Percentiles rank a stretch among this genome's conserved stretches.
Conservation (phyloP, 2,888 invertebrate species). For the Xestoiulus laeticollis region DNA sequence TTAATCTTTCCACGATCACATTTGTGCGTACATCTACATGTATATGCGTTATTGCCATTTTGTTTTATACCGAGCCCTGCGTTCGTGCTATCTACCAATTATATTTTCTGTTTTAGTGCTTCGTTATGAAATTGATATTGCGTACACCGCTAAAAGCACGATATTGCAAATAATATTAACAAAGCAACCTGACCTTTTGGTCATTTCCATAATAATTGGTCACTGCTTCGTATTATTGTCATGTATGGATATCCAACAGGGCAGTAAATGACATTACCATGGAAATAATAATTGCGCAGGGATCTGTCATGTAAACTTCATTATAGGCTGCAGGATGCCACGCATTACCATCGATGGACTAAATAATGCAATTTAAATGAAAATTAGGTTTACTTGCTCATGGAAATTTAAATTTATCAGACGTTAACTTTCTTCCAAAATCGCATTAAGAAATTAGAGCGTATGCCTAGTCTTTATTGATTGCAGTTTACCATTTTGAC, state of each 20-base stretch:
- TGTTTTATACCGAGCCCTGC: background rate
- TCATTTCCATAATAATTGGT: slow-evolving; percentile 35
- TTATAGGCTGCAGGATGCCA: background rate
- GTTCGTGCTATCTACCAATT: background rate
- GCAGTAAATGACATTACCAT: slow-evolving; percentile 23
- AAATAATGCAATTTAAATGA: background rate
- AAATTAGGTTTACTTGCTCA: background rate
- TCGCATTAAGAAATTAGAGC: background rate
- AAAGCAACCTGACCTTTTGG: background rate
- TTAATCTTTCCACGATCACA: background rate
- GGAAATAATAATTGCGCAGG: background rate
- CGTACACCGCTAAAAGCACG: background rate
- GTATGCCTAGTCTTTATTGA: background rate
- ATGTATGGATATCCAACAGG: background rate
- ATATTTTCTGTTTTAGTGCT: background rate
- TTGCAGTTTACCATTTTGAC: background rate
- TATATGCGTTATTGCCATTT: background rate
- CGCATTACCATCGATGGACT: background rate
- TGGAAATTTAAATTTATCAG: background rate
- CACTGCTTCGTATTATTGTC: slow-evolving; percentile 5
- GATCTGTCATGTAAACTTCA: background rate
- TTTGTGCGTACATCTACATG: background rate
- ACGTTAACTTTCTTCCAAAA: background rate
- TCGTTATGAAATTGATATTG: background rate
- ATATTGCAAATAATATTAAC: background rate